Evolutionary conservation across 2,888 invertebrate genomes (phyloP).

Genomic region (Atethmia centrago): DNA sequence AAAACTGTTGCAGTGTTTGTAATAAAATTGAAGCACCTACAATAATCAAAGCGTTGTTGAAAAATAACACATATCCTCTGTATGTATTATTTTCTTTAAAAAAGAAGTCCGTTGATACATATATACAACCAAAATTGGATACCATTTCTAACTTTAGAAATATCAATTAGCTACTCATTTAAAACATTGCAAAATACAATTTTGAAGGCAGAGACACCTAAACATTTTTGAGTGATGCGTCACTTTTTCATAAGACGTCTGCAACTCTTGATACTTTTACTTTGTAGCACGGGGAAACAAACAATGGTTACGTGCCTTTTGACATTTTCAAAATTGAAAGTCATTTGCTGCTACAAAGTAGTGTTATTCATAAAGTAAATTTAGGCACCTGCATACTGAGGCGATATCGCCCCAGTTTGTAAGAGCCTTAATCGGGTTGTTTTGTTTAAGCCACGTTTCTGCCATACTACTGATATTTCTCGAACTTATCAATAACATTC

Average conservation of each 20-base stretch:
- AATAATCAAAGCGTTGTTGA: neutral
- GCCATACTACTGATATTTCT: constrained; percentile 2
- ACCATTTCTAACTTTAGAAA: constrained; percentile 16
- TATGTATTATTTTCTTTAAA: no score
- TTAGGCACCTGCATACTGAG: no score
- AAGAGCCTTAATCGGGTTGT: no score
- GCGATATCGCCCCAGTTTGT: no score
- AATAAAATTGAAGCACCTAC: neutral
- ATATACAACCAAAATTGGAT: constrained; percentile 5
- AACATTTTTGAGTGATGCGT: constrained; percentile 51
- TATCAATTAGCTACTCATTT: neutral
- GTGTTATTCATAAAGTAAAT: constrained; percentile 21
- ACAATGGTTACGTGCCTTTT: constrained; percentile 36
- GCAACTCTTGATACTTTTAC: constrained; percentile 51
- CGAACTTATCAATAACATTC: constrained; percentile 5
- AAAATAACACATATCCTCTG: neutral
- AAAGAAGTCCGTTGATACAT: no score
- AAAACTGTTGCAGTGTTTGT: neutral
- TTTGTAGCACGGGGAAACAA: constrained; percentile 51
- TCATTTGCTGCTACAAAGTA: neutral
- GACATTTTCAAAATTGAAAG: constrained; percentile 39
- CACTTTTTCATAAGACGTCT: constrained; percentile 49
- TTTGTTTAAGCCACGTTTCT: constrained; percentile 6
- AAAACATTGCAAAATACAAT: constrained; percentile 11
- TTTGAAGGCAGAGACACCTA: constrained; percentile 18